Evolutionary conservation across 2,797 vertebrate species (phyloP).

Genomic region (Argya squamiceps): DNA sequence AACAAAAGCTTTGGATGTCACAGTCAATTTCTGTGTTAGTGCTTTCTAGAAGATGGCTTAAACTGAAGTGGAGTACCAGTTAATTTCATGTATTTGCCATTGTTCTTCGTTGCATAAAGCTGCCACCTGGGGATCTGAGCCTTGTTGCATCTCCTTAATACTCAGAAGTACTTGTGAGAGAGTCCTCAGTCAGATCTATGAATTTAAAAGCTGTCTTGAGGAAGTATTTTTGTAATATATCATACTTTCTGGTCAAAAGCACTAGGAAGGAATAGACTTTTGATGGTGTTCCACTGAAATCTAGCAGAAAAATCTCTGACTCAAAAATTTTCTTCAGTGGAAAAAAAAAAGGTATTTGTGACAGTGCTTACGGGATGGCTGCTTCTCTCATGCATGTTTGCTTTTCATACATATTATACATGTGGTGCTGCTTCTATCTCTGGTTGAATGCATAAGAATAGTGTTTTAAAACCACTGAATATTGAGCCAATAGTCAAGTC

Average conservation of each 20-base stretch:
- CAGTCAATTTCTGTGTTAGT: not conserved
- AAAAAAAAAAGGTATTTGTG: not conserved
- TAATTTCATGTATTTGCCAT: not conserved
- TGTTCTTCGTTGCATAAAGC: not conserved
- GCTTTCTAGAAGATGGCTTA: not conserved
- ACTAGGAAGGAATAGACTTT: not conserved
- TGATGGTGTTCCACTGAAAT: not conserved
- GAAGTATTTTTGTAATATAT: not conserved
- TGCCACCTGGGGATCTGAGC: not conserved
- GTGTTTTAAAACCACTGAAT: not conserved
- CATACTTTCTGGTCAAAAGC: not conserved
- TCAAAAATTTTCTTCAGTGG: not conserved
- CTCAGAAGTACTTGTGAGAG: not conserved
- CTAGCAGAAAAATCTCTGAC: not conserved
- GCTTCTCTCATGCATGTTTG: not conserved
- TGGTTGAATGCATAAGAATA: not conserved
- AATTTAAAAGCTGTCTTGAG: not conserved
- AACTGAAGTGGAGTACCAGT: not conserved
- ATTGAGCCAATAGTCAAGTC: not conserved
- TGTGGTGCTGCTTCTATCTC: accelerated
- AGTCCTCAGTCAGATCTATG: not conserved
- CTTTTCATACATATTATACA: not conserved
- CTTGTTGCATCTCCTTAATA: not conserved
- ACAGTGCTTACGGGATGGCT: not conserved
- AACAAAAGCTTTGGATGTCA: not conserved